A percentile compares a stretch with the other conserved stretches of the same genome.
phyloP scores from a whole-genome alignment of 2,113 vertebrate species.

The Strix aluco region DNA sequence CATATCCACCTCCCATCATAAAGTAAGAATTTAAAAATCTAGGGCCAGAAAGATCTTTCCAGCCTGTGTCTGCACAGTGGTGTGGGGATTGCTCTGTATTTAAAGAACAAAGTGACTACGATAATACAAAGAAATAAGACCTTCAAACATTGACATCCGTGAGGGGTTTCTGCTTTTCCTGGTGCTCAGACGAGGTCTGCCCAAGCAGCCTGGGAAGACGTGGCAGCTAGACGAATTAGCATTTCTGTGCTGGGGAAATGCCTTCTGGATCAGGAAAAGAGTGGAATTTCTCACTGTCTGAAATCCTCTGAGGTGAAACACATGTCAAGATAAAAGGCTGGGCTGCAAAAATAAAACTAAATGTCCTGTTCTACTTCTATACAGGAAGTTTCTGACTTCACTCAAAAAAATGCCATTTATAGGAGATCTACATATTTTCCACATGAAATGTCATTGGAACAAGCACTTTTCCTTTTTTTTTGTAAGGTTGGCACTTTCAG shows the following conservation, averaged over 20 bases:
- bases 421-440: background rate
- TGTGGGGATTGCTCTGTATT: accelerated
- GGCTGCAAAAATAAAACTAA: background rate
- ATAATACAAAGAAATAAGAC: background rate
- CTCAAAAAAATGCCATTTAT: background rate
- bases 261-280: background rate
- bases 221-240: background rate
- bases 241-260: background rate
- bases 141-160: background rate
- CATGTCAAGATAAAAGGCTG: background rate
- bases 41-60: background rate
- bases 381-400: background rate
- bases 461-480: background rate
- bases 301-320: background rate
- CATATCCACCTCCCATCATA: background rate
- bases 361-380: background rate
- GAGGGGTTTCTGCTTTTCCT: background rate
- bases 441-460: background rate
- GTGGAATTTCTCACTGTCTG: background rate
- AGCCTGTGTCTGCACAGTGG: background rate
- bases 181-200: background rate
- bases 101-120: background rate
- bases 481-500: background rate
- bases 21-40: background rate
- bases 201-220: background rate